These are phyloP conservation scores for Upupa epops DNA, from an alignment of 2,113 vertebrate species.

Conservation along the genomic window DNA sequence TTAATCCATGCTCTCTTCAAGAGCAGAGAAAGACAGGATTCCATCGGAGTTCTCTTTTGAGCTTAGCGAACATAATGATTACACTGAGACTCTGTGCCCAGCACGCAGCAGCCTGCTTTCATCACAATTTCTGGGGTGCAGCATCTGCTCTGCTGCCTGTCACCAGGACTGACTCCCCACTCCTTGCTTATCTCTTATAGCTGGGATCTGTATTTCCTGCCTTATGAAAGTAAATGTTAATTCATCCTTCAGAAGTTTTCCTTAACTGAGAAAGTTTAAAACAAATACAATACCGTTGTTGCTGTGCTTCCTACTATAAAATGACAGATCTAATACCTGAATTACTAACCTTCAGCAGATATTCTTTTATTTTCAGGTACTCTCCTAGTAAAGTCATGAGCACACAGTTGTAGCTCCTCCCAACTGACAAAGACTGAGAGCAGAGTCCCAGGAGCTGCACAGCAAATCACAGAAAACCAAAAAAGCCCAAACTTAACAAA, in stretches of 20 bases:
- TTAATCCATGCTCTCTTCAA: background rate
- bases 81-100: background rate
- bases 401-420: background rate
- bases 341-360: background rate
- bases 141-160: background rate
- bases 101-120: background rate
- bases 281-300: background rate
- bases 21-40: background rate
- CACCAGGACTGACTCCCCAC: background rate
- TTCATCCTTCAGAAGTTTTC: background rate
- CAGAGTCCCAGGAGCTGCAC: background rate
- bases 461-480: background rate
- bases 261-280: background rate
- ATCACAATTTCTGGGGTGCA: background rate
- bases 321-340: background rate
- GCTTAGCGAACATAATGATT: background rate
- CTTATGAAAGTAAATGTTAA: background rate
- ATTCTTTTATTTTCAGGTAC: background rate
- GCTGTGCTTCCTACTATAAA: background rate
- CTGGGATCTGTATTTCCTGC: background rate
- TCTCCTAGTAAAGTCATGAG: background rate
- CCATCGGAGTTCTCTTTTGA: rapidly evolving
- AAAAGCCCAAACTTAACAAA: background rate
- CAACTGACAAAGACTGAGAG: background rate
- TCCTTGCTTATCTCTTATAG: background rate